These are phyloP conservation scores for Chrysolina haemoptera DNA, from an alignment of 2,888 invertebrate species.

Conservation along the genomic window DNA sequence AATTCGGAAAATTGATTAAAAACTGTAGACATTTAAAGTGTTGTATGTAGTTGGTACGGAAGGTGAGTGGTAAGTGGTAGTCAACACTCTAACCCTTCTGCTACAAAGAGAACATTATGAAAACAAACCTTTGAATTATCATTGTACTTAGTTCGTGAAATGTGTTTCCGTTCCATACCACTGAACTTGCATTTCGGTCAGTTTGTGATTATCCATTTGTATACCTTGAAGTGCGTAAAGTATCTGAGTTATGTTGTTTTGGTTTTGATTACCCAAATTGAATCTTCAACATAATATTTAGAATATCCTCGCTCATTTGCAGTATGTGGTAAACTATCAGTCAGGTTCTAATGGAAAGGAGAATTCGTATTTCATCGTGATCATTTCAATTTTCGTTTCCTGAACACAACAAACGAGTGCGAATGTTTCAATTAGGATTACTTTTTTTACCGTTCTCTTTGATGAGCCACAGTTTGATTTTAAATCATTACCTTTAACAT, in stretches of 20 bases:
- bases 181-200: background rate
- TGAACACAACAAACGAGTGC: background rate
- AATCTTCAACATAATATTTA: slow-evolving; percentile 16
- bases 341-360: background rate
- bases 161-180: background rate
- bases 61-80: too few species aligned
- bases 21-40: too few species aligned
- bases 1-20: too few species aligned
- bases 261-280: slow-evolving; percentile 17
- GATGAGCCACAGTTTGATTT: background rate
- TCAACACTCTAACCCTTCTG: too few species aligned
- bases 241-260: slow-evolving; percentile 9
- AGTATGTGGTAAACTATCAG: slow-evolving; percentile 12
- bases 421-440: background rate
- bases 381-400: slow-evolving; percentile 6
- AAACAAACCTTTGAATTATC: too few species aligned
- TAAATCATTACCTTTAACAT: too few species aligned
- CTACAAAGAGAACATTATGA: too few species aligned
- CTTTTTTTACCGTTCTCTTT: background rate
- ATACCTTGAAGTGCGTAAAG: slow-evolving; percentile 3
- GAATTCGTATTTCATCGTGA: slow-evolving; percentile 1
- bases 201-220: slow-evolving; percentile 1
- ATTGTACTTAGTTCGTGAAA: background rate
- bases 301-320: slow-evolving; percentile 5
- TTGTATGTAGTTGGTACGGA: too few species aligned